These are phyloP conservation scores for Torymus tubicola DNA, from an alignment of 2,888 invertebrate species.

Conservation along the genomic window DNA sequence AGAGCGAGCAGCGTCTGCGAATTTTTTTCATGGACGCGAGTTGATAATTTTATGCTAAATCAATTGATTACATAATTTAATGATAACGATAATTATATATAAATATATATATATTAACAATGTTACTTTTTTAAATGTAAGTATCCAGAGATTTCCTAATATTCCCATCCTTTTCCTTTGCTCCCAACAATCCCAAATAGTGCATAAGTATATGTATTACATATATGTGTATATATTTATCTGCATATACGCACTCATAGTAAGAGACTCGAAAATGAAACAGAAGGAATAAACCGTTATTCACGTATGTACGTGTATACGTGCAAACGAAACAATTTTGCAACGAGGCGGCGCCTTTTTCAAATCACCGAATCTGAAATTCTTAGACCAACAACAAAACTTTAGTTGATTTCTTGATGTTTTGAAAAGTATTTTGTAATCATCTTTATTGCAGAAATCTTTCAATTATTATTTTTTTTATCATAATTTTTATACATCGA, in stretches of 20 bases:
- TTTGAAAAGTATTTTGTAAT: conserved; percentile 33
- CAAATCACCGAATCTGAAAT: conserved; percentile 24
- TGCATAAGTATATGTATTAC: conserved; percentile 63
- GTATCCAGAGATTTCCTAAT: conserved; percentile 62
- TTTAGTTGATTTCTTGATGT: conserved; percentile 35
- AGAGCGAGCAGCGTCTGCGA: conserved; percentile 56
- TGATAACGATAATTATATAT: conserved; percentile 63
- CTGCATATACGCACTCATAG: conserved; percentile 60
- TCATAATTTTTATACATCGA: too few relatives aligned
- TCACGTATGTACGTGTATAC: conserved; percentile 64
- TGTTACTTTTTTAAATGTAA: conserved; percentile 72
- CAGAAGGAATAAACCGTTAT: conserved; percentile 53
- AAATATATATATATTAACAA: conserved; percentile 62
- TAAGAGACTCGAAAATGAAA: conserved; percentile 19
- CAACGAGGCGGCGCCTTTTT: conserved; percentile 54
- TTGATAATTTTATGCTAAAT: conserved; percentile 64
- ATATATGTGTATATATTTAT: conserved; percentile 70
- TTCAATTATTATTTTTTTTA: too few relatives aligned
- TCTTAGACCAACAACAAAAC: conserved; percentile 18
- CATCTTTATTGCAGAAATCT: too few relatives aligned
- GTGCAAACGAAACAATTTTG: conserved; percentile 59
- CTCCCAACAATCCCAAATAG: conserved; percentile 50
- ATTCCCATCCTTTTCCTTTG: conserved; percentile 26
- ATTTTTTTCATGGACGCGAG: conserved; percentile 67
- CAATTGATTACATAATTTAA: conserved; percentile 55